Evolutionary conservation across 2,797 vertebrate genomes (phyloP).

Genomic region (Botia almorhae): DNA sequence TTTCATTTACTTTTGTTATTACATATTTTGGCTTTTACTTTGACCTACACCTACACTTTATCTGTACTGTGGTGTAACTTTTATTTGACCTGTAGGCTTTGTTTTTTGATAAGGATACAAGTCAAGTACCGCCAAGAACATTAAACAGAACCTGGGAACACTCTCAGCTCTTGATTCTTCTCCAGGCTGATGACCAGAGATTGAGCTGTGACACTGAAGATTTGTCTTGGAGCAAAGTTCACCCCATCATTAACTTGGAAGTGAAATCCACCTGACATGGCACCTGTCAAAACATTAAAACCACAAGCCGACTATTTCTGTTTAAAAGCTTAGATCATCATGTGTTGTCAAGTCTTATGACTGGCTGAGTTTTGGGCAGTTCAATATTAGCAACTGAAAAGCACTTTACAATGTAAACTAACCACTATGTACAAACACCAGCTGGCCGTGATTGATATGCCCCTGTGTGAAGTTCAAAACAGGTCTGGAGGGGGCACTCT

Average conservation of each 20-base stretch:
- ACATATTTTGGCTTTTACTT: too few relatives aligned
- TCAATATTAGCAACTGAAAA: slow-evolving; percentile 2
- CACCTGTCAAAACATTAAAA: slow-evolving; percentile 67
- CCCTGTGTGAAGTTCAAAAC: slow-evolving; percentile 90
- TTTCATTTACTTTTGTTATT: too few relatives aligned
- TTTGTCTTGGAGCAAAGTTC: slow-evolving; percentile 85
- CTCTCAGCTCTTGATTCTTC: slow-evolving; percentile 79
- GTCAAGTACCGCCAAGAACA: not conserved
- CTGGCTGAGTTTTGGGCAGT: not conserved
- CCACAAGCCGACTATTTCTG: not conserved
- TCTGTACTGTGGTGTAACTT: not conserved
- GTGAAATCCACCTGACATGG: slow-evolving; percentile 86
- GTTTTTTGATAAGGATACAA: not conserved
- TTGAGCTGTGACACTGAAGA: slow-evolving; percentile 84
- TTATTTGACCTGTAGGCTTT: not conserved
- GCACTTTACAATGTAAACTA: slow-evolving; percentile 4
- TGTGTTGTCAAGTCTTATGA: not conserved
- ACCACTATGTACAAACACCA: slow-evolving; percentile 88
- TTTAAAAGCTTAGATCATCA: not conserved
- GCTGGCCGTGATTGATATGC: slow-evolving; percentile 79
- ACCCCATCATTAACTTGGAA: slow-evolving; percentile 92
- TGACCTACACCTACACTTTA: not conserved
- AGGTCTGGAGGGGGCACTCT: slow-evolving; percentile 76
- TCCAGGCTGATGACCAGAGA: slow-evolving; percentile 80
- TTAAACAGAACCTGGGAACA: slow-evolving; percentile 84